phyloP scores from a whole-genome alignment of 2,888 invertebrate species.

The Hipparchia sbordonii region DNA sequence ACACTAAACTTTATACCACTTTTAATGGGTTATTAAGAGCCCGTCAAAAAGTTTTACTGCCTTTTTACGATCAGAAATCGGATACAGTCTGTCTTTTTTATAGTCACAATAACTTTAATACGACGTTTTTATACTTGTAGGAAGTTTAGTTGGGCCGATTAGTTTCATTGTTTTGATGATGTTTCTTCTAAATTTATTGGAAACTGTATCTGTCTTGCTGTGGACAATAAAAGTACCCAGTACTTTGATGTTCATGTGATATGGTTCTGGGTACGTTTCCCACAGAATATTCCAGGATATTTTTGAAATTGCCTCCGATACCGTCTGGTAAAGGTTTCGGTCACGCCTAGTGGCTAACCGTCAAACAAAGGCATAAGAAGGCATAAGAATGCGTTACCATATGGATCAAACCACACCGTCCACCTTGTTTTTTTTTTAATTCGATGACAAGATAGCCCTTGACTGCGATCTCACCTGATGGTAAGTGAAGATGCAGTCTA shows the following conservation, averaged over 20 bases:
- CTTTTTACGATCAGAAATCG: conserved; percentile 75
- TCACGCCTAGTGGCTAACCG: too few relatives aligned
- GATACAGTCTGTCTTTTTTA: conserved; percentile 70
- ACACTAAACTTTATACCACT: conserved; percentile 15
- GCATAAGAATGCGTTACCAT: too few relatives aligned
- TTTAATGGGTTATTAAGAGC: conserved; percentile 69
- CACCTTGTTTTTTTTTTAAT: too few relatives aligned
- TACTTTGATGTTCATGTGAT: background rate
- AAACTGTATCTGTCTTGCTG: background rate
- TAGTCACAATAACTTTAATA: conserved; percentile 61
- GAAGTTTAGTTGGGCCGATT: conserved; percentile 45
- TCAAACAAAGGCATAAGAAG: too few relatives aligned
- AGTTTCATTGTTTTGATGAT: conserved; percentile 55
- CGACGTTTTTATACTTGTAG: conserved; percentile 30
- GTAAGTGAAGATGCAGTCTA: too few relatives aligned
- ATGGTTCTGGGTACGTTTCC: background rate
- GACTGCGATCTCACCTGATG: too few relatives aligned
- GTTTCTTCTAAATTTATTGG: conserved; percentile 31
- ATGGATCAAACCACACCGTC: too few relatives aligned
- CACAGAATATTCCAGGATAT: too few relatives aligned
- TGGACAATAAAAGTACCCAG: background rate
- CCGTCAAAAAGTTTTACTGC: conserved; percentile 65
- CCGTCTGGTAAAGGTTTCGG: too few relatives aligned
- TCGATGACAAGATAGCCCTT: too few relatives aligned
- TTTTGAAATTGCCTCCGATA: too few relatives aligned